These are phyloP conservation scores for Cepaea nemoralis DNA, from an alignment of 1,140 invertebrate species.

Conservation along the genomic window DNA sequence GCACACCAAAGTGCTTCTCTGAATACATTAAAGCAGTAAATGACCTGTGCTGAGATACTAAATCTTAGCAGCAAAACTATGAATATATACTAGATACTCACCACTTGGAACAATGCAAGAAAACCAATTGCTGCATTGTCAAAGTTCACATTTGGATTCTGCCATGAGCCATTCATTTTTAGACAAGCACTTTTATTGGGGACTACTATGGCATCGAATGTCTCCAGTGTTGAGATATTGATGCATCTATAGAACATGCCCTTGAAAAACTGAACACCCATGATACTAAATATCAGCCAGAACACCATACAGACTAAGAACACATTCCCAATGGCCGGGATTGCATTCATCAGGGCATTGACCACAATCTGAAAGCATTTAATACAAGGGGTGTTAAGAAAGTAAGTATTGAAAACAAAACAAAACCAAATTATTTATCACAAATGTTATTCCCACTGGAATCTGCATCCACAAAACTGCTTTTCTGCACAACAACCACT, in stretches of 20 bases:
- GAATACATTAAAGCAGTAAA: too few species aligned
- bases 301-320: constrained; percentile 90
- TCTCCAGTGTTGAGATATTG: constrained; percentile 75
- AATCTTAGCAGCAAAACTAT: too few species aligned
- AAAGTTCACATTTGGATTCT: constrained; percentile 97
- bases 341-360: constrained; percentile 93
- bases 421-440: too few species aligned
- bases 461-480: too few species aligned
- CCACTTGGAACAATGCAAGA: constrained; percentile 95
- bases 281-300: constrained; percentile 93
- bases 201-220: constrained; percentile 43
- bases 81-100: constrained; percentile 51
- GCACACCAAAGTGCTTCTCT: too few species aligned
- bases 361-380: constrained; percentile 91
- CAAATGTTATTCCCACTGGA: too few species aligned
- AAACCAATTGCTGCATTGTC: constrained; percentile 97
- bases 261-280: constrained; percentile 90
- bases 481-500: too few species aligned
- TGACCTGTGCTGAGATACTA: too few species aligned
- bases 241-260: constrained; percentile 94
- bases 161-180: constrained; percentile 79
- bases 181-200: constrained; percentile 60
- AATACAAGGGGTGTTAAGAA: too few species aligned
- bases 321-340: constrained; percentile 95
- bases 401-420: too few species aligned